Evolutionary conservation across 2,888 invertebrate genomes (phyloP).

Genomic region (Lamproptera curius): DNA sequence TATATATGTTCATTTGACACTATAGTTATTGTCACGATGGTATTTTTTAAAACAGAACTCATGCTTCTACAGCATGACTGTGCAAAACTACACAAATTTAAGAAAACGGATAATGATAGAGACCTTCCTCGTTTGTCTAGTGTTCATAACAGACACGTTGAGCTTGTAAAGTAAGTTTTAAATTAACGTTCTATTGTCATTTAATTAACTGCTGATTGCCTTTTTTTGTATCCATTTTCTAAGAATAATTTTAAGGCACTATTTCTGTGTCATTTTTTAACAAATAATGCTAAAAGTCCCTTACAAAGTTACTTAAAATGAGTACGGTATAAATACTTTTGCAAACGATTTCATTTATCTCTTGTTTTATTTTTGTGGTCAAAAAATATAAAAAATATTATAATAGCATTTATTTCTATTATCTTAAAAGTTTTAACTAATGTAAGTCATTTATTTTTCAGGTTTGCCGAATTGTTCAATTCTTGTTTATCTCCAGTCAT

Average conservation of each 20-base stretch:
- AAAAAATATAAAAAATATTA: too few relatives aligned
- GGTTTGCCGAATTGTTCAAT: conserved; percentile 49
- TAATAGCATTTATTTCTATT: too few relatives aligned
- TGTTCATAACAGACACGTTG: conserved; percentile 45
- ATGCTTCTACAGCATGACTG: conserved; percentile 47
- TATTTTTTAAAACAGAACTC: conserved; percentile 51
- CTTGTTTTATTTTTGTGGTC: too few relatives aligned
- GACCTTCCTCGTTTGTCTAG: conserved; percentile 36
- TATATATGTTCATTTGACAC: conserved; percentile 57
- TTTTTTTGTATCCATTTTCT: neutral
- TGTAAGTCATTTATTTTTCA: conserved; percentile 29
- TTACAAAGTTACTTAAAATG: too few relatives aligned
- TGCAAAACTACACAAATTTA: conserved; percentile 40
- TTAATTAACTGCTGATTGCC: neutral
- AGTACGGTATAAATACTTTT: too few relatives aligned
- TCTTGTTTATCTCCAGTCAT: conserved; percentile 60
- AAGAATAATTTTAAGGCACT: neutral
- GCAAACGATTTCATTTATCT: too few relatives aligned
- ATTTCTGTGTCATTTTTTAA: too few relatives aligned
- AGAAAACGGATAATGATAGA: conserved; percentile 20
- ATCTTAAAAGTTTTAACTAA: too few relatives aligned
- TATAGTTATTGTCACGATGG: conserved; percentile 52
- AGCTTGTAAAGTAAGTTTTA: conserved; percentile 53
- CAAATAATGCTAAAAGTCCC: too few relatives aligned
- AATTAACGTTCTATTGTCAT: too few relatives aligned